phyloP scores from a whole-genome alignment of 2,888 invertebrate species.

The Megalurothrips usitatus region DNA sequence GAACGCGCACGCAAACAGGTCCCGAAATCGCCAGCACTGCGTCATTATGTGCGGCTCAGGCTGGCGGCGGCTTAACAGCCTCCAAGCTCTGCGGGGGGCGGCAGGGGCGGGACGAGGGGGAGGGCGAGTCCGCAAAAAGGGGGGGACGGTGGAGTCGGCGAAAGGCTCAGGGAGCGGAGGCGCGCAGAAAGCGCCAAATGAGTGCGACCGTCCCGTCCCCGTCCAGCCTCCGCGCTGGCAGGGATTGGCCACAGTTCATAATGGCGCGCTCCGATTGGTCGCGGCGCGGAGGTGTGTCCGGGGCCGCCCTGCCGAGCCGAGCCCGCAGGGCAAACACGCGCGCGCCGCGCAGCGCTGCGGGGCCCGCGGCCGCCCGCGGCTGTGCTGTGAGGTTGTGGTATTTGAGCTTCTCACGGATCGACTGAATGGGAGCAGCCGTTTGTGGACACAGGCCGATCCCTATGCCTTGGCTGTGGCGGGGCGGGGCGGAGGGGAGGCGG shows the following conservation, averaged over 20 bases:
- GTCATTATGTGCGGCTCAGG: conserved; percentile 8
- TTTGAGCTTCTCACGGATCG: neutral
- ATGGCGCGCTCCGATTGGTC: neutral
- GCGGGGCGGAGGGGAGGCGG: too few relatives aligned
- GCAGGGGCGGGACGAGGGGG: too few relatives aligned
- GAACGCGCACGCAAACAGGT: neutral
- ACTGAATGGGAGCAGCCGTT: neutral
- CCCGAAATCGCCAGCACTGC: neutral
- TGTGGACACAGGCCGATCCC: too few relatives aligned
- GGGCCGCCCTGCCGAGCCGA: neutral
- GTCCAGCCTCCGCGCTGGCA: neutral
- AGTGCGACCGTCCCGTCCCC: neutral
- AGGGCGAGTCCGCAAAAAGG: neutral
- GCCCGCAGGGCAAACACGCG: neutral
- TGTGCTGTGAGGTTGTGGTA: neutral
- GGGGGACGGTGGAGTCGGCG: neutral
- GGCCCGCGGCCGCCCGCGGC: neutral
- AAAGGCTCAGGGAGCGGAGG: too few relatives aligned
- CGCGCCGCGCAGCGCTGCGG: neutral
- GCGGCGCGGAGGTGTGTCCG: neutral
- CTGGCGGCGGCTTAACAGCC: conserved; percentile 5
- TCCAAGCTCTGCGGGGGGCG: neutral
- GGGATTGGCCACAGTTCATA: neutral
- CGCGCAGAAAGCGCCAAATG: too few relatives aligned
- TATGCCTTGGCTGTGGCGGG: too few relatives aligned